Conservation (phyloP, 2,113 vertebrate species). For the Centropus unirufus region DNA sequence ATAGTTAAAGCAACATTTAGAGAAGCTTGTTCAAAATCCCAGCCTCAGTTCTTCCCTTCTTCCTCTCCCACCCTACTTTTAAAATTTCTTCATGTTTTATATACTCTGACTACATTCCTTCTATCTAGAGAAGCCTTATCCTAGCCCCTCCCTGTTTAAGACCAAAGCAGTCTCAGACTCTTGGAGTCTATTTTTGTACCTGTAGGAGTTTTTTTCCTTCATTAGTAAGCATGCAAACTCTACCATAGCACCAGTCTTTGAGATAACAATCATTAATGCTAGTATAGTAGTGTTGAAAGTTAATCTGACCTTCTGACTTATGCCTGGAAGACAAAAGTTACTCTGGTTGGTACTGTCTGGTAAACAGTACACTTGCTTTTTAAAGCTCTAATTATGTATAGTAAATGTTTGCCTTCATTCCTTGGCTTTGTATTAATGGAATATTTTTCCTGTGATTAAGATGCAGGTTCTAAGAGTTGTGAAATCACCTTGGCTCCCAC, state of each 20-base stretch:
- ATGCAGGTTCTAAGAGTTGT: background rate
- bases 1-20: conserved; percentile 49
- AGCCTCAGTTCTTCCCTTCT: background rate
- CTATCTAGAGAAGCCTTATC: background rate
- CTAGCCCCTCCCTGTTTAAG: background rate
- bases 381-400: background rate
- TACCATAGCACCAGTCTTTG: background rate
- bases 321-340: background rate
- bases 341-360: background rate
- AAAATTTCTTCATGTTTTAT: background rate
- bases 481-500: background rate
- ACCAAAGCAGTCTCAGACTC: background rate
- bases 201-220: background rate
- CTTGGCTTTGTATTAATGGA: background rate
- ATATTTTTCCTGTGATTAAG: background rate
- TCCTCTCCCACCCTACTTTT: background rate
- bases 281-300: background rate
- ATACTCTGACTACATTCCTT: background rate
- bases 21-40: conserved; percentile 35
- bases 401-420: background rate
- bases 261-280: background rate
- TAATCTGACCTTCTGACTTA: background rate
- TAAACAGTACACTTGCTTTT: background rate
- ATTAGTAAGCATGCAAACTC: background rate
- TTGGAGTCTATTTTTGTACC: background rate